These are phyloP conservation scores for Palloptera scutellata DNA, from an alignment of 2,888 invertebrate genomes.

Conservation along the genomic window DNA sequence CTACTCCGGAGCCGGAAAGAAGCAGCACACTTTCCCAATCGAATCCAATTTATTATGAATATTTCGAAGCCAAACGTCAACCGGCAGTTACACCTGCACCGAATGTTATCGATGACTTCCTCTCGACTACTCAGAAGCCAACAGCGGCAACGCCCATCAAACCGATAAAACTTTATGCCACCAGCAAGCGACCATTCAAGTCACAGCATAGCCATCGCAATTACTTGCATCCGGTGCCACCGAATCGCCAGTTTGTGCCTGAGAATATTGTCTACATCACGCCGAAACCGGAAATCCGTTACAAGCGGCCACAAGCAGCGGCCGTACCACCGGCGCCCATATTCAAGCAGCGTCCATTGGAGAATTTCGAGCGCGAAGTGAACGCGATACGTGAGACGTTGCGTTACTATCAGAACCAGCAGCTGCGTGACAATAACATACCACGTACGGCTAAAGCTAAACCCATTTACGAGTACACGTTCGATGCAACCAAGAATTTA, in stretches of 20 bases:
- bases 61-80: conserved; percentile 63
- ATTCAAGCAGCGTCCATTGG: conserved; percentile 52
- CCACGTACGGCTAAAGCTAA: conserved; percentile 64
- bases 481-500: conserved; percentile 67
- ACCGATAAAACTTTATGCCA: conserved; percentile 44
- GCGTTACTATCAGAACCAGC: conserved; percentile 70
- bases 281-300: conserved; percentile 66
- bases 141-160: conserved; percentile 36
- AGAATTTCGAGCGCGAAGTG: conserved; percentile 72
- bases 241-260: conserved; percentile 46
- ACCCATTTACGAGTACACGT: conserved; percentile 77
- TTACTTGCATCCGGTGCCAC: conserved; percentile 39
- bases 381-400: conserved; percentile 73
- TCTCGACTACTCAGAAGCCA: conserved; percentile 45
- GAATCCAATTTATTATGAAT: conserved; percentile 64
- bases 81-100: conserved; percentile 43
- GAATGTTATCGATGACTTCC: conserved; percentile 52
- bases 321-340: conserved; percentile 18
- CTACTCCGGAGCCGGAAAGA: conserved; percentile 45
- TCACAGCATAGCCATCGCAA: conserved; percentile 39
- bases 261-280: conserved; percentile 64
- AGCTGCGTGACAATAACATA: conserved; percentile 62
- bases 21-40: conserved; percentile 54
- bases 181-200: conserved; percentile 51
- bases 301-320: conserved; percentile 35